Conservation (phyloP, 2,797 vertebrate genomes). For the Micrastur ruficollis region DNA sequence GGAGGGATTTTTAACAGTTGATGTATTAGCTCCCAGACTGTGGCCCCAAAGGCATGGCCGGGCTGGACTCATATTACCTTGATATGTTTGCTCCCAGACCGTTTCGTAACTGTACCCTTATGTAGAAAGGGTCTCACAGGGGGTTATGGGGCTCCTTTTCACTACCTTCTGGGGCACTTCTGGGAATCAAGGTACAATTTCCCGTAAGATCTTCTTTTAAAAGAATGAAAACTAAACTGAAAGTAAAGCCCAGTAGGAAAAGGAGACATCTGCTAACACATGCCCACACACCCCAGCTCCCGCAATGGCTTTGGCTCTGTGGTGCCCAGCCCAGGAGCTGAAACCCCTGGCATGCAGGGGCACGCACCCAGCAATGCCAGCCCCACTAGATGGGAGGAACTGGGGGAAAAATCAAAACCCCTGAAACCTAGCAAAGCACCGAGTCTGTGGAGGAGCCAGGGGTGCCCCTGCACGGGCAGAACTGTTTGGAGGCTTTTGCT, state of each 20-base stretch:
- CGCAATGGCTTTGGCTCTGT: not conserved
- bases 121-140: not conserved
- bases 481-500: not conserved
- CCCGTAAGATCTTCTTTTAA: not conserved
- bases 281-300: not conserved
- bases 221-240: not conserved
- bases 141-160: not conserved
- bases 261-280: not conserved
- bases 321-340: not conserved
- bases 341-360: not conserved
- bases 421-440: not conserved
- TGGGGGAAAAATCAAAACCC: fast-evolving
- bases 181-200: not conserved
- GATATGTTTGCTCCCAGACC: not conserved
- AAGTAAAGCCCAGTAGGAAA: not conserved
- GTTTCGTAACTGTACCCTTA: not conserved
- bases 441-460: not conserved
- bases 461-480: not conserved
- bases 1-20: not conserved
- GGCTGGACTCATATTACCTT: not conserved
- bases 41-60: not conserved
- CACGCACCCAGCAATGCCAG: not conserved
- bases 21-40: not conserved
- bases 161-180: not conserved
- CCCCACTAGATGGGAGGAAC: not conserved